Conservation (phyloP, 2,888 invertebrate genomes). For the Caenorhabditis sp. region DNA sequence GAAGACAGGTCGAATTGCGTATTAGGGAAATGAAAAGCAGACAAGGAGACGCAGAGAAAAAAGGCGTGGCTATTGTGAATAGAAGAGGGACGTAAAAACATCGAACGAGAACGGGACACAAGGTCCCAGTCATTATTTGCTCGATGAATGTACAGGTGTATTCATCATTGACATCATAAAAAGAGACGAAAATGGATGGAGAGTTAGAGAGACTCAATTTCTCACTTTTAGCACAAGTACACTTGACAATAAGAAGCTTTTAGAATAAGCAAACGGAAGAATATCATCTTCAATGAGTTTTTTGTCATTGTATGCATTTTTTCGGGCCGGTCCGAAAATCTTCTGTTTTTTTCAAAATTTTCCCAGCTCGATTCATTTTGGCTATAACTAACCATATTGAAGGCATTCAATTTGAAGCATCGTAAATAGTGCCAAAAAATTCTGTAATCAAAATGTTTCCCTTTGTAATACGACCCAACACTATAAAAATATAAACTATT, state of each 20-base stretch:
- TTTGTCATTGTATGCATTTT: too few relatives aligned
- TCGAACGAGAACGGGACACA: not conserved
- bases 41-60: slow-evolving; percentile 22
- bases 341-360: too few relatives aligned
- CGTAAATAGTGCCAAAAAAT: too few relatives aligned
- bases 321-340: too few relatives aligned
- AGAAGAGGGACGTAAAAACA: not conserved
- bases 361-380: too few relatives aligned
- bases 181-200: not conserved
- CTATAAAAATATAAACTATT: not conserved
- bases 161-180: not conserved
- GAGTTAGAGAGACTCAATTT: not conserved
- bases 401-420: too few relatives aligned
- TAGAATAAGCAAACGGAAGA: not conserved
- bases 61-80: slow-evolving; percentile 19
- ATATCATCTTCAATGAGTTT: too few relatives aligned
- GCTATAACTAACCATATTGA: too few relatives aligned
- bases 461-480: too few relatives aligned
- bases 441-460: too few relatives aligned
- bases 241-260: not conserved
- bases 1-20: slow-evolving; percentile 17
- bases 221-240: not conserved
- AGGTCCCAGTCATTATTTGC: slow-evolving; percentile 1
- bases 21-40: slow-evolving; percentile 17
- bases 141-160: not conserved